Conservation (phyloP, 2,888 invertebrate species). For the Trisateles emortualis region DNA sequence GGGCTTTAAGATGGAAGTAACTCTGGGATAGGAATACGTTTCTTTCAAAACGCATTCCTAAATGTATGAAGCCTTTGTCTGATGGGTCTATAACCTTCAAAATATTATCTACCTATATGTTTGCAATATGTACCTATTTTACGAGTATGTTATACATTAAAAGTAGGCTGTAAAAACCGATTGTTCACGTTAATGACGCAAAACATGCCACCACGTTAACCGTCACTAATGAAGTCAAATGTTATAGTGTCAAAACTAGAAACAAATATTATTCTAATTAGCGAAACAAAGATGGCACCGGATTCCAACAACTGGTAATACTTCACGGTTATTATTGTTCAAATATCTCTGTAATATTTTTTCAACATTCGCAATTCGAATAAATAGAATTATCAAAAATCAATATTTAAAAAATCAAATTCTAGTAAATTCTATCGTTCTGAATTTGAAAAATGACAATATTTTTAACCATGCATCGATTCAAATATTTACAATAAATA, state of each 20-base stretch:
- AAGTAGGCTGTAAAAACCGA: constrained; percentile 4
- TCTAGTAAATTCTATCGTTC: too few relatives aligned
- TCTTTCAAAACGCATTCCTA: too few relatives aligned
- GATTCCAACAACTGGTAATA: background rate
- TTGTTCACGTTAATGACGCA: constrained; percentile 22
- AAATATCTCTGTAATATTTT: background rate
- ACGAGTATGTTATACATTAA: background rate
- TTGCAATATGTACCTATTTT: background rate
- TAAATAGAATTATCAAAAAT: too few relatives aligned
- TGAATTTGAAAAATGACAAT: too few relatives aligned
- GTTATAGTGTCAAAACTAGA: constrained; percentile 28
- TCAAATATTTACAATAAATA: too few relatives aligned
- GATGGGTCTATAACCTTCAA: background rate
- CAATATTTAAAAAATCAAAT: too few relatives aligned
- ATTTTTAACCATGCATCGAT: too few relatives aligned
- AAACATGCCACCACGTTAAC: background rate
- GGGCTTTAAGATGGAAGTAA: too few relatives aligned
- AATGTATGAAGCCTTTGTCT: background rate
- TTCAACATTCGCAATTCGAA: background rate
- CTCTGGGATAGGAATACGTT: too few relatives aligned
- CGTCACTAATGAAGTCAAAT: constrained; percentile 11
- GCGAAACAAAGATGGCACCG: constrained; percentile 10
- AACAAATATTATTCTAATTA: constrained; percentile 3
- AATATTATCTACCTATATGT: background rate
- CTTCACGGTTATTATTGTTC: background rate